Evolutionary conservation across 2,888 invertebrate species (phyloP), one percentile per base, ranked within the genome.

Genomic region (Macrophya annulata): DNA sequence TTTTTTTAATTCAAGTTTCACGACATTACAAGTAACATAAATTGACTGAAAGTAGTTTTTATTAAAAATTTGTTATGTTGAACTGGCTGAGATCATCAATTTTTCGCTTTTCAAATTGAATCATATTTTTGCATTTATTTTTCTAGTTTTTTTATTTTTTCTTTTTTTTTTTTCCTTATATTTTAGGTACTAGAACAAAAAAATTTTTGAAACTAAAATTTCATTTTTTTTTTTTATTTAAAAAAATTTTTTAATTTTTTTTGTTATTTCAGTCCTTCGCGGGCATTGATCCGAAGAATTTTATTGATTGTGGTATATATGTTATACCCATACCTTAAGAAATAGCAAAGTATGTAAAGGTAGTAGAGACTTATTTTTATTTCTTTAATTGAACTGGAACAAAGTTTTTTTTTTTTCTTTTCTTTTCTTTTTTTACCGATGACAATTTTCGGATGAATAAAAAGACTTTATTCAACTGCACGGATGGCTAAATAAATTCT

Each of bases 401-500:
- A 55, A 21, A 45, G 21, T 45, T 12, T 17, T 45, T 74, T 21
- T 45, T 74, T 4, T 74, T 43, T 74, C 9, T 12, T 17, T 2
- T n/a, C 8, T 45, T 45, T 51, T 51, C 31, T 77, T 31, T 77
- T 31, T 9, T 55, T 0, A 17, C 31, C 55, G 31, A 37, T 37
- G 77, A 77, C 77, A 77, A 77, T 77, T 55, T 37, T 55, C 77
- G 77, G 77, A 77, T 77, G 77, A 77, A 43, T 37, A 55, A 51
- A 77, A 77, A 77, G 55, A 51, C n/a, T 51, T 48, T 55, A 77
- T 55, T 4, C 51, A 9, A 51, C 55, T 77, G 68, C 77, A 51
- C 48, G 77, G 55, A 77, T 37, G 51, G 77, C 9, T 55, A 51
- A 25, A 55, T 37, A 77, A 77, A 77, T 77, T 77, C 51, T 31